Base-by-base conservation (phyloP, 2,797 vertebrate genomes). In the Xerus rutilus region DNA sequence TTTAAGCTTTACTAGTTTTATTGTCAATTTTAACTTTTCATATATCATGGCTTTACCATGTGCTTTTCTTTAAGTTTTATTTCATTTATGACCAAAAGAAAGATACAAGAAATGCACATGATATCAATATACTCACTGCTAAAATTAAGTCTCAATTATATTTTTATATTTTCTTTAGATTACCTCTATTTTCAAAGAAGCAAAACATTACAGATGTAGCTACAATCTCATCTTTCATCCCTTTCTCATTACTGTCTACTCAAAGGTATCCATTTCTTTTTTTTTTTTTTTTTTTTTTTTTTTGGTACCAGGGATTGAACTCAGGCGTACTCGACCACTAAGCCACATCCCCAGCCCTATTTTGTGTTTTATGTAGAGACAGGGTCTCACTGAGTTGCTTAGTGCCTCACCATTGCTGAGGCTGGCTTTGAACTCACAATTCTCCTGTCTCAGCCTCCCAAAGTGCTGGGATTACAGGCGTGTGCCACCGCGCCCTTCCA, bases 111-210 rank as follows among this genome's bases (percentile, higher is more conserved):
- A 88, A 43, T 47, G 18, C 20, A 77, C 45, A 32, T 86, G 28
- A n/a, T 88, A 92, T 76, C 81, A 76, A 72, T 83, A 83, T 65
- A 57, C 7, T 92, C 52, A 54, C 35, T 85, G 62, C 35, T 85
- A 18, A 79, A 52, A 81, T 76, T 81, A 90, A 90, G 70, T 78
- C 32, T 78, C 32, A 89, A 35, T 76, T 95, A 94, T 49, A 92
- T 76, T 85, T 95, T 87, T 91, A 54, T 9, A 79, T 84, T 74
- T 30, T 62, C 62, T 89, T 93, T 69, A 84, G 18, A 39, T 32
- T 91, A 49, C n/a, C 65, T 73, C 89, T 95, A 85, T 94, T 76
- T 76, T 86, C n/a, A 74, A 78, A 85, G 49, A 84, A 74, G 78
- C 11, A 57, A 92, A 81, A 86, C 28, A n/a, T 47, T 59, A 25